Percentiles rank a stretch among this genome's conserved stretches.
phyloP scores from a whole-genome alignment of 2,113 vertebrate genomes.

The Solea senegalensis region DNA sequence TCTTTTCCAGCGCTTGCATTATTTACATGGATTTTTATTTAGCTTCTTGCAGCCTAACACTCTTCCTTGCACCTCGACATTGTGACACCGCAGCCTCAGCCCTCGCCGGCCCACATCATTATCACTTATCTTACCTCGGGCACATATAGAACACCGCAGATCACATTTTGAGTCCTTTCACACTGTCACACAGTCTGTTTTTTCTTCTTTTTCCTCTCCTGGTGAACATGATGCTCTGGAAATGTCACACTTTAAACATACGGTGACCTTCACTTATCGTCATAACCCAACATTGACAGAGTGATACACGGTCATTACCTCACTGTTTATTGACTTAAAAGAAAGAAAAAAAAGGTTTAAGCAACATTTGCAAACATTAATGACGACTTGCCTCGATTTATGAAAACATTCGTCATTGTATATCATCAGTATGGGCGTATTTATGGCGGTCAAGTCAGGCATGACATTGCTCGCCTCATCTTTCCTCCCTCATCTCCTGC shows the following conservation, averaged over 20 bases:
- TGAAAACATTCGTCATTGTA: not conserved
- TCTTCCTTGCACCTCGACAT: conserved; percentile 18
- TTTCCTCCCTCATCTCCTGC: conserved; percentile 22
- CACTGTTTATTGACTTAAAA: not conserved
- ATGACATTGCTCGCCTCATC: conserved; percentile 51
- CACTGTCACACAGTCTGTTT: conserved; percentile 7
- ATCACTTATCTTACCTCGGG: conserved; percentile 27
- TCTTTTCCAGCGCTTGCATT: conserved; percentile 27
- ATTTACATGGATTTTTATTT: conserved; percentile 31
- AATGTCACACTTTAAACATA: conserved; percentile 10
- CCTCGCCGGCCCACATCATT: conserved; percentile 19
- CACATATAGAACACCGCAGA: conserved; percentile 28
- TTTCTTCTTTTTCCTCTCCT: not conserved
- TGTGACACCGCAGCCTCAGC: conserved; percentile 36
- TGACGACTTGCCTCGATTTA: not conserved
- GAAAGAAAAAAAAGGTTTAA: not conserved
- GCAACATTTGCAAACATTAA: not conserved
- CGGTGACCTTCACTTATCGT: too few species aligned
- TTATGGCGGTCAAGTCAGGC: conserved; percentile 32
- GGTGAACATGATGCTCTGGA: not conserved
- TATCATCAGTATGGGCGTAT: conserved; percentile 33
- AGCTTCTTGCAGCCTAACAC: conserved; percentile 33
- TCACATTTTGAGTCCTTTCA: conserved; percentile 44
- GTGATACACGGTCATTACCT: not conserved
- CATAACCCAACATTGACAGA: not conserved